Evolutionary conservation across 35 echinoderm and acorn worm species (phyloP).

Genomic region (Ophioderma brevispina): DNA sequence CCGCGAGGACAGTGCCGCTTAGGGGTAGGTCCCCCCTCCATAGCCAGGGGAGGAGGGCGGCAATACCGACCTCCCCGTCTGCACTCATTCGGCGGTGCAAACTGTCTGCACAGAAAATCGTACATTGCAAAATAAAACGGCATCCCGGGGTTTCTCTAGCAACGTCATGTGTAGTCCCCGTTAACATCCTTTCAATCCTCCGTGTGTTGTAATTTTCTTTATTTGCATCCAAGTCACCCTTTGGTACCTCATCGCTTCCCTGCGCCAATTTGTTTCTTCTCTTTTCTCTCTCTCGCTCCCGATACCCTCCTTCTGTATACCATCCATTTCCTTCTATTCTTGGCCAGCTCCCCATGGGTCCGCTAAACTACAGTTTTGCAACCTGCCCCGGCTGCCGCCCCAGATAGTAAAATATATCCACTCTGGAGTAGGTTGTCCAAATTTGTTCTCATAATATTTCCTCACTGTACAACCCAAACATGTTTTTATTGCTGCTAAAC

Average conservation of each 20-base stretch:
- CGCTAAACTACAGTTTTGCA: slow-evolving; percentile 77
- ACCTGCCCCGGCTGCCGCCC: slow-evolving; percentile 63
- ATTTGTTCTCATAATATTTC: slow-evolving; percentile 77
- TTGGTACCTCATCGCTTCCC: no score
- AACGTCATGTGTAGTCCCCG: slow-evolving; percentile 69
- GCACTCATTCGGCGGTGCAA: slow-evolving; percentile 42
- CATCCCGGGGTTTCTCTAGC: slow-evolving; percentile 83
- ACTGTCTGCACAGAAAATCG: slow-evolving; percentile 67
- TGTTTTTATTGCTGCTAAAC: slow-evolving; percentile 78
- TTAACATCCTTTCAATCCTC: slow-evolving; percentile 77
- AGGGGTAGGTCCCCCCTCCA: no score
- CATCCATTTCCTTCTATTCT: no score
- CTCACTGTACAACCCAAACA: slow-evolving; percentile 98
- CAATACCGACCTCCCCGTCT: slow-evolving; percentile 69
- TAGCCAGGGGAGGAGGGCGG: slow-evolving; percentile 62
- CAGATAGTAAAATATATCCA: slow-evolving; percentile 71
- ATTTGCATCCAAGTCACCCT: slow-evolving; percentile 71
- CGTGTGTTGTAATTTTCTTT: slow-evolving; percentile 62
- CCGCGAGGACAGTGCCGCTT: slow-evolving; percentile 86
- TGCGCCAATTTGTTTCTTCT: slow-evolving; percentile 44
- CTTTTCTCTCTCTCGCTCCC: slow-evolving; percentile 54
- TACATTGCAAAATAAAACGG: slow-evolving; percentile 83
- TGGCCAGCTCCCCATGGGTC: slow-evolving; percentile 99
- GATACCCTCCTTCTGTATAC: slow-evolving; percentile 84
- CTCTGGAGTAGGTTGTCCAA: slow-evolving; percentile 73